A percentile compares a stretch with the other conserved stretches of the same genome.
These are phyloP conservation scores for Chroicocephalus ridibundus DNA, from an alignment of 2,113 vertebrate species.

Conservation along the genomic window DNA sequence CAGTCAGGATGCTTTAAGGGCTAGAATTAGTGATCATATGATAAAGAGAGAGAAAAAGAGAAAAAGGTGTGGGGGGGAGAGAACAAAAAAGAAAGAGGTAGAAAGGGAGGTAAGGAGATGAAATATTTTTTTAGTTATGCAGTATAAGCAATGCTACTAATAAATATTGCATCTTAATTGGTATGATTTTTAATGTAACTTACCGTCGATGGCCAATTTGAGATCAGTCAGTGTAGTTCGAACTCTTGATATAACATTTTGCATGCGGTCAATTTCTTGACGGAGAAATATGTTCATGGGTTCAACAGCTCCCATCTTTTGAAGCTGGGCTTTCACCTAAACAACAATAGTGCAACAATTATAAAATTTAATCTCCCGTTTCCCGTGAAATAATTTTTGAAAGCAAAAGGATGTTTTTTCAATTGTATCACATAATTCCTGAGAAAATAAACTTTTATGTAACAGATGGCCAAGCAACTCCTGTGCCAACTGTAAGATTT, in stretches of 20 bases:
- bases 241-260: conserved; percentile 77
- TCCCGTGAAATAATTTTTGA: not conserved
- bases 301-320: conserved; percentile 81
- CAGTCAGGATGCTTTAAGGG: not conserved
- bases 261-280: conserved; percentile 85
- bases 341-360: not conserved
- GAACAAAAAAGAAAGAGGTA: not conserved
- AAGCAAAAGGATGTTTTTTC: not conserved
- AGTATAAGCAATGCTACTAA: not conserved
- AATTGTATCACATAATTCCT: not conserved
- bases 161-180: not conserved
- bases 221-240: conserved; percentile 81
- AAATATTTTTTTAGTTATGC: not conserved
- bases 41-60: not conserved
- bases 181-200: not conserved
- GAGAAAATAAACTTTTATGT: not conserved
- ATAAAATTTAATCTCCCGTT: not conserved
- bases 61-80: not conserved
- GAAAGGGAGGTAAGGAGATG: not conserved
- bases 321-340: conserved; percentile 79
- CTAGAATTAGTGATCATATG: not conserved
- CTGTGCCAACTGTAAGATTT: conserved; percentile 1
- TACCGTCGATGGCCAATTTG: conserved; percentile 82
- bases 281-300: conserved; percentile 84
- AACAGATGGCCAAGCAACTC: not conserved